A percentile compares a stretch with the other conserved stretches of the same genome.
Conservation (phyloP, 2,113 vertebrate genomes). For the pig (Sus scrofa) region T2T-Sscrofa CM000819.6:47652001-47652500, state of each 20-base stretch:
- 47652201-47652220: neutral
- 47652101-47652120: neutral
- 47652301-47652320: neutral
- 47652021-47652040: neutral
- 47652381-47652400: no score
- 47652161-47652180: conserved; percentile 40
- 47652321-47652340: neutral
- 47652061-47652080: conserved; percentile 15
- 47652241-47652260: neutral
- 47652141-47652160: neutral
- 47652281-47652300: neutral
- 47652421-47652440: neutral
- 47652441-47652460: neutral
- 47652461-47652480: neutral
- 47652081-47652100: conserved; percentile 44
- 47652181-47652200: neutral
- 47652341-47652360: neutral
- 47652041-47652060: neutral
- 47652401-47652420: neutral
- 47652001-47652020: neutral
- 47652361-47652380: neutral
- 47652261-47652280: neutral
- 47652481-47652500: neutral
- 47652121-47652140: neutral
- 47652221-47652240: neutral